Base-by-base conservation (phyloP, 2,888 invertebrate genomes). In the Thymelicus lineola region DNA sequence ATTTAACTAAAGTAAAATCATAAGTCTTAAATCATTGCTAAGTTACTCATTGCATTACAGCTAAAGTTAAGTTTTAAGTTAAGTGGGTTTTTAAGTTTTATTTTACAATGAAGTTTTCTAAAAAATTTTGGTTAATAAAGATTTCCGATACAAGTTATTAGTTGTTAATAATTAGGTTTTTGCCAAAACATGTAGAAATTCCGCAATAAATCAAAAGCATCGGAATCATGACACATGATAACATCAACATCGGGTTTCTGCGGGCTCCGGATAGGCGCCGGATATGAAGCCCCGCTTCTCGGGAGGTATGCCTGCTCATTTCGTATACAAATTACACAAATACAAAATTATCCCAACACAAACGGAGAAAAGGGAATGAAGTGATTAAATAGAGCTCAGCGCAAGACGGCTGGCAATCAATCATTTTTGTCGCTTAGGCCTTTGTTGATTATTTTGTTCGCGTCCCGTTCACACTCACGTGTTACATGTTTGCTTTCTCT, bases 381-480 rank as follows among this genome's bases (percentile, higher is more conserved):
- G 94, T 94, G 94, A 94, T 94, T 94, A 94, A 94, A 94, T 91
- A 94, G 92, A 94, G 94, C 92, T 94, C 94, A 94, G 87, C 88
- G 85, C 89, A 92, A 92, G 93, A 93, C 90, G 88, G 90, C 89
- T 88, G 87, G 94, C 88, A 89, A 94, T 94, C 94, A 94, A 94
- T 94, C 94, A 94, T 94, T 91, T 91, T 90, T 89, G 94, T 89
- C 91, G 92, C 92, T 91, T 92, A 90, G 84, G 88, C 84, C 88
- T 84, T 87, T 92, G 88, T 89, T 86, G 85, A 85, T 87, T 83
- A 81, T 83, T 82, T 75, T 78, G 76, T 82, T 74, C 75, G 75
- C 76, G 71, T 92, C 90, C 81, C 88, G 78, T 85, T 91, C 82
- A 63, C 77, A 75, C 86, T 59, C 74, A 73, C 73, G 77, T 74